Base-by-base conservation (phyloP, 2,797 vertebrate genomes). In the Eulemur rubriventer region DNA sequence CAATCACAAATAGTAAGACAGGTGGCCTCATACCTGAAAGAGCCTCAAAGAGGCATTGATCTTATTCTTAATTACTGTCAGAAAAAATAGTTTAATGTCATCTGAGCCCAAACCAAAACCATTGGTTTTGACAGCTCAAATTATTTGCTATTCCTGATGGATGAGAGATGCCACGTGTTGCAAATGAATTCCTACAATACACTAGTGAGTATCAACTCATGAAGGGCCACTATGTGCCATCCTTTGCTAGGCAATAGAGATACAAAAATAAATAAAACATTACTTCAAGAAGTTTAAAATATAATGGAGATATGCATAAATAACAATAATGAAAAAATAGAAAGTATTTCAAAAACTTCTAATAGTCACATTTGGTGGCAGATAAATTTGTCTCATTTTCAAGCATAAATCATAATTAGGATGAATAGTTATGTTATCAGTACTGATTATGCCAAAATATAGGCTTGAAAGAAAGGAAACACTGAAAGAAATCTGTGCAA, bases 391-490 rank as follows among this genome's bases (percentile, higher is more conserved):
- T 96, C 95, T 96, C 41, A 92, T 75, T 89, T 91, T 95, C 6
- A 90, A 35, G 85, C 73, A 91, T 69, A 55, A 72, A 94, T 96
- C 97, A 96, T 96, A 98, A 98, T 96, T 97, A 97, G 89, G 96
- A 97, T 92, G 86, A 63, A 92, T 46, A 97, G 93, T 89, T 97
- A 2, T 89, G 93, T 89, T 97, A 2, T 89, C 55, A 75, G 70
- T 69, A 84, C 57, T 90, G 79, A 94, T 63, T 59, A 63, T 96
- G 73, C 81, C 81, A 95, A 96, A 91, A 94, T 6, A 4, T 0
- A 70, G 89, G 43, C 91, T 70, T 95, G 70, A 94, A 91, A 81
- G 43, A 95, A 95, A 96, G 79, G 1, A n/a, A 97, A 57, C 22
- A 73, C 16, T 70, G 17, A 92, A 96, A 59, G 33, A 81, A 93